These are phyloP conservation scores for Axea sp. DNA, from an alignment of 2,888 invertebrate genomes.

Conservation along the genomic window DNA sequence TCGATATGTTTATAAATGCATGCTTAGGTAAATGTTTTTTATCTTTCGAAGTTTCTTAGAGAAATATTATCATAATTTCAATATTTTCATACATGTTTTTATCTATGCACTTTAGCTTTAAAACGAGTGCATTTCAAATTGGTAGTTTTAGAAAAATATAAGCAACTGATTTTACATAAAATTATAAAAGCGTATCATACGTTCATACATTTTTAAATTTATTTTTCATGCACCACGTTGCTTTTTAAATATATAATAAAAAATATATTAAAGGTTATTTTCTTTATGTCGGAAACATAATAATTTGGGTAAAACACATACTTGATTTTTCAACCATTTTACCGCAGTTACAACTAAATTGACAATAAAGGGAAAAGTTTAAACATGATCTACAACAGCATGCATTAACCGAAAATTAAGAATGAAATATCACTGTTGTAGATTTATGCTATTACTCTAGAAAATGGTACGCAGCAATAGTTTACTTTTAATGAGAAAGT, in stretches of 20 bases:
- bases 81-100: conserved; percentile 12
- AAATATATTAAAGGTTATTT: too few relatives aligned
- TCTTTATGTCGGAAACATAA: too few relatives aligned
- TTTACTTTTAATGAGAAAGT: conserved; percentile 52
- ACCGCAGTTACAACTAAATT: conserved; percentile 15
- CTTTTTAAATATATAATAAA: too few relatives aligned
- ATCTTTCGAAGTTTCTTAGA: too few relatives aligned
- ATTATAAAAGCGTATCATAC: too few relatives aligned
- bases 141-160: too few relatives aligned
- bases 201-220: too few relatives aligned
- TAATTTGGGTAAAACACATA: neutral
- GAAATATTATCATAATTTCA: conserved; percentile 12
- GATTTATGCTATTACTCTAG: conserved; percentile 51
- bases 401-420: conserved; percentile 55
- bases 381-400: conserved; percentile 51
- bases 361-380: conserved; percentile 39
- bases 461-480: conserved; percentile 45
- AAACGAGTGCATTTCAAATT: too few relatives aligned
- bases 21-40: conserved; percentile 14
- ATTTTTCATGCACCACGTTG: too few relatives aligned
- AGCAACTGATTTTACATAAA: too few relatives aligned
- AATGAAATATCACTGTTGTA: conserved; percentile 51
- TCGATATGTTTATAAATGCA: conserved; percentile 4
- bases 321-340: conserved; percentile 13
- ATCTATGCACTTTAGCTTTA: too few relatives aligned